These are phyloP conservation scores for Drosophila rellima DNA, from an alignment of 2,888 invertebrate species.

Conservation along the genomic window DNA sequence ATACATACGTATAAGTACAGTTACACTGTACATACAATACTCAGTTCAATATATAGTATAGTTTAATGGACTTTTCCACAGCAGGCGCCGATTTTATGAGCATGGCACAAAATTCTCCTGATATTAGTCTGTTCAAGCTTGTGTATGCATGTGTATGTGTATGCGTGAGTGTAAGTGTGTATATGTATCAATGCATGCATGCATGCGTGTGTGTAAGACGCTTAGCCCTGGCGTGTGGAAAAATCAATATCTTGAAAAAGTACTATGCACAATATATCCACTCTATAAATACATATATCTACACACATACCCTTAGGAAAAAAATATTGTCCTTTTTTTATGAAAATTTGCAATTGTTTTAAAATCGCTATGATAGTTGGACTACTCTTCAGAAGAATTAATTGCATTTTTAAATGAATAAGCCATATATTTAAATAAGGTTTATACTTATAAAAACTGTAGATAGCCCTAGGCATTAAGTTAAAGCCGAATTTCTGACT, in stretches of 20 bases:
- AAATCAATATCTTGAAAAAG: slow-evolving; percentile 61
- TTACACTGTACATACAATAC: slow-evolving; percentile 26
- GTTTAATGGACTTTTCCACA: slow-evolving; percentile 61
- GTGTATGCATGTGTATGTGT: slow-evolving; percentile 8
- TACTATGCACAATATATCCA: not conserved
- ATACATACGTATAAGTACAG: slow-evolving; percentile 19
- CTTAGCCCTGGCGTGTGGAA: slow-evolving; percentile 33
- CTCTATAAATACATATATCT: not conserved
- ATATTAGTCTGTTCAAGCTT: slow-evolving; percentile 23
- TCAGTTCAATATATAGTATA: slow-evolving; percentile 11
- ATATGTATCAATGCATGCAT: slow-evolving; percentile 12
- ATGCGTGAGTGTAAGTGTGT: slow-evolving; percentile 3
- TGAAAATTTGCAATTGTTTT: not conserved
- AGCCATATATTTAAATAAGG: no score
- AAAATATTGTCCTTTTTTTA: not conserved
- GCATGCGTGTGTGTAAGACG: slow-evolving; percentile 17
- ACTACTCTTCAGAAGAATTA: no score
- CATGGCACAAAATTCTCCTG: slow-evolving; percentile 29
- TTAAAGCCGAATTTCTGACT: no score
- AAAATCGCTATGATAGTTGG: not conserved
- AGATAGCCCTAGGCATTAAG: no score
- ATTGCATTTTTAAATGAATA: no score
- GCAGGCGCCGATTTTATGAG: slow-evolving; percentile 36
- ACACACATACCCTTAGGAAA: not conserved
- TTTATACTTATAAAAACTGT: no score